Conservation (phyloP, 2,113 vertebrate genomes). For the Rousettus leschenaultii region DNA sequence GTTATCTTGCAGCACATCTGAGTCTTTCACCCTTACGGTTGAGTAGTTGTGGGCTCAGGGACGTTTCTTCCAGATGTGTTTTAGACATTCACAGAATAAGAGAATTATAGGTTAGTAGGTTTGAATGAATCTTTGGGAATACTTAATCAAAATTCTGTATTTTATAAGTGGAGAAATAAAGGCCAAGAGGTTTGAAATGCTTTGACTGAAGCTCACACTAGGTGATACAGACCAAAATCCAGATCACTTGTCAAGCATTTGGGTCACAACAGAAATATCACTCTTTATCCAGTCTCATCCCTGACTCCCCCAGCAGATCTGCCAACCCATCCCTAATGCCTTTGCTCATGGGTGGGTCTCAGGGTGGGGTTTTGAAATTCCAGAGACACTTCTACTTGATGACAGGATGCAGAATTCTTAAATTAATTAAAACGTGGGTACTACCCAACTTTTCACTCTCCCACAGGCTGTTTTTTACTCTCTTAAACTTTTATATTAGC, state of each 20-base stretch:
- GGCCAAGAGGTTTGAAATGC: background rate
- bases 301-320: background rate
- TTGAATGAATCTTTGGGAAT: background rate
- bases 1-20: background rate
- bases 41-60: background rate
- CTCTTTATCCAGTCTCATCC: background rate
- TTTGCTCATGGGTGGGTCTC: background rate
- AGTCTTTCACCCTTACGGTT: background rate
- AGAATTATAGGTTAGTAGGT: background rate
- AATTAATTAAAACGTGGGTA: background rate
- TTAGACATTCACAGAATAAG: background rate
- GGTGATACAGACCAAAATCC: background rate
- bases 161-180: conserved; percentile 9
- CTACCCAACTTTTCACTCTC: background rate
- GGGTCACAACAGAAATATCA: background rate
- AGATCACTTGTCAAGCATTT: background rate
- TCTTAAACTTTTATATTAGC: background rate
- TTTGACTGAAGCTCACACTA: background rate
- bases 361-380: background rate
- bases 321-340: background rate
- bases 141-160: background rate
- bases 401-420: background rate
- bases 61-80: background rate
- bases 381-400: background rate
- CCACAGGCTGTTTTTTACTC: background rate